Evolutionary conservation across 2,113 vertebrate genomes (phyloP).

Genomic region (Xenus cinereus): DNA sequence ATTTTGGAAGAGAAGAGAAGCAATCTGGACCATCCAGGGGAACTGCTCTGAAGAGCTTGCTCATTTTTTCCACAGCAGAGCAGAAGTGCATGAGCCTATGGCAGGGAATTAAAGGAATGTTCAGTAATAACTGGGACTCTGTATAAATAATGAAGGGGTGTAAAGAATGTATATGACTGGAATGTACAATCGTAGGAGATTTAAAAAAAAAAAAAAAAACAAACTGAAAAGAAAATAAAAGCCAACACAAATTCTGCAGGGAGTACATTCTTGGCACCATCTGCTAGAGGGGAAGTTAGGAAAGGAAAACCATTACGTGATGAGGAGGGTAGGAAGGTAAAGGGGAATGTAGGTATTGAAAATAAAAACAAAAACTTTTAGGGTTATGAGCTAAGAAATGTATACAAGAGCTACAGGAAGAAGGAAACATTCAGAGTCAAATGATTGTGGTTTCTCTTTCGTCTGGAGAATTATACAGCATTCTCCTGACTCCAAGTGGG

Average conservation of each 20-base stretch:
- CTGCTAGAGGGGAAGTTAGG: background rate
- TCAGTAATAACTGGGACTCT: background rate
- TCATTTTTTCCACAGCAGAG: background rate
- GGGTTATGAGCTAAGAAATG: constrained; percentile 9
- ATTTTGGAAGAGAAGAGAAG: background rate
- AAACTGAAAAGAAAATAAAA: background rate
- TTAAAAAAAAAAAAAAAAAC: background rate
- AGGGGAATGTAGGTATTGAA: background rate
- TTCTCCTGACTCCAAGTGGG: background rate
- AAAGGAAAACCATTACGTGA: background rate
- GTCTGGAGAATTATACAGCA: constrained; percentile 19
- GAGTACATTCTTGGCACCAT: background rate
- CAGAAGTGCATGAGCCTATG: background rate
- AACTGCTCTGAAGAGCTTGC: background rate
- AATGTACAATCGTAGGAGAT: background rate
- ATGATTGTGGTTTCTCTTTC: background rate
- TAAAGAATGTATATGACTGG: constrained; percentile 7
- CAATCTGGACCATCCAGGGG: background rate
- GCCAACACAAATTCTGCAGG: background rate
- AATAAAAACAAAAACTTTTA: constrained; percentile 2
- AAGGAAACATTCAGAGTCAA: constrained; percentile 17
- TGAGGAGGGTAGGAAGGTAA: background rate
- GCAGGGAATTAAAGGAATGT: background rate
- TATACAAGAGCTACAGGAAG: background rate
- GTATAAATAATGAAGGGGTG: background rate